phyloP scores from a whole-genome alignment of 2,888 invertebrate genomes.

The Alloplasta piceator region DNA sequence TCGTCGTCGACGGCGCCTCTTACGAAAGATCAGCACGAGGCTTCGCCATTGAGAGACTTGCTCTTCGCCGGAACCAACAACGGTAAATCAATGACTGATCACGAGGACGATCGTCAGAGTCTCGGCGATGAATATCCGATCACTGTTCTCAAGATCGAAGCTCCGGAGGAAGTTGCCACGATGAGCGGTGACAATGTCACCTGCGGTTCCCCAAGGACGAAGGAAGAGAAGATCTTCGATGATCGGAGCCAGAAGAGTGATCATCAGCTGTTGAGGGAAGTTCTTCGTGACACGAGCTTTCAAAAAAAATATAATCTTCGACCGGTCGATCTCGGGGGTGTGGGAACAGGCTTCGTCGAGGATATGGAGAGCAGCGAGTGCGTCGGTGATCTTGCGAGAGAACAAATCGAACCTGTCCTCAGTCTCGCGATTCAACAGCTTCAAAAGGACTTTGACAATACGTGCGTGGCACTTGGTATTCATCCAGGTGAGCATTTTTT shows the following conservation, averaged over 20 bases:
- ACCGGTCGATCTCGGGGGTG: slow-evolving; percentile 88
- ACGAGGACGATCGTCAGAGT: slow-evolving; percentile 64
- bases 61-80: slow-evolving; percentile 74
- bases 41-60: slow-evolving; percentile 78
- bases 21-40: slow-evolving; percentile 83
- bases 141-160: slow-evolving; percentile 64
- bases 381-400: slow-evolving; percentile 86
- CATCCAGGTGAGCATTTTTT: slow-evolving; percentile 90
- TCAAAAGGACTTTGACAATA: slow-evolving; percentile 92
- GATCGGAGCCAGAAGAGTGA: slow-evolving; percentile 80
- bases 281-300: slow-evolving; percentile 92
- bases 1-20: slow-evolving; percentile 80
- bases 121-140: slow-evolving; percentile 62
- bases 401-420: slow-evolving; percentile 92
- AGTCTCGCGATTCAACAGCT: slow-evolving; percentile 94
- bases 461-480: slow-evolving; percentile 93
- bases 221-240: slow-evolving; percentile 76
- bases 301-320: slow-evolving; percentile 93
- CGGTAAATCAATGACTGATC: slow-evolving; percentile 53
- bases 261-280: slow-evolving; percentile 91
- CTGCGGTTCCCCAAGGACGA: slow-evolving; percentile 59
- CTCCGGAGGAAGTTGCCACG: slow-evolving; percentile 82
- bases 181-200: slow-evolving; percentile 26
- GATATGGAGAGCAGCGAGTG: slow-evolving; percentile 88
- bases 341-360: slow-evolving; percentile 84